A percentile compares a stretch with the other conserved stretches of the same genome.
Conservation (phyloP, 2,113 vertebrate genomes). For the Ammodytes marinus region DNA sequence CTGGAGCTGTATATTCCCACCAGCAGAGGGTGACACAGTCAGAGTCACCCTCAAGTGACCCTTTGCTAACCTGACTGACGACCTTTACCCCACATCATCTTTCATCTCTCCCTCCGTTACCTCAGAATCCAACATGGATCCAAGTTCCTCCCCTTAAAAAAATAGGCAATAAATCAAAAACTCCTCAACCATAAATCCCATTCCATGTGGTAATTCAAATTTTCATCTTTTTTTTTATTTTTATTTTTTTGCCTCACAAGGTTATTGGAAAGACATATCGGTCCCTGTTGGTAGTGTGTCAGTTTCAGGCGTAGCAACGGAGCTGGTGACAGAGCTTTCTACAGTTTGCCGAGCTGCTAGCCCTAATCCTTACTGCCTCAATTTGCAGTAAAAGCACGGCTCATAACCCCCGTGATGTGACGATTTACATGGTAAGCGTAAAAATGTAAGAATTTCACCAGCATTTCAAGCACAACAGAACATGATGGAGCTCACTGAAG, state of each 20-base stretch:
- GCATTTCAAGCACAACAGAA: not conserved
- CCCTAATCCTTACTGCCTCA: conserved; percentile 41
- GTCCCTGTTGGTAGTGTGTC: conserved; percentile 1
- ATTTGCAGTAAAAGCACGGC: not conserved
- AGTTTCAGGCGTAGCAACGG: conserved; percentile 4
- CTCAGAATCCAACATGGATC: not conserved
- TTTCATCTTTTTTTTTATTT: too few species aligned
- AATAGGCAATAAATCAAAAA: not conserved
- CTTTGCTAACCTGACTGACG: not conserved
- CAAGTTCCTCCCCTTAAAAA: not conserved
- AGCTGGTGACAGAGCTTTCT: conserved; percentile 25
- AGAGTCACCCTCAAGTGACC: conserved; percentile 33
- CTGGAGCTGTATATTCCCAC: not conserved
- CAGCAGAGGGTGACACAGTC: conserved; percentile 55
- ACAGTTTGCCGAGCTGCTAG: conserved; percentile 22
- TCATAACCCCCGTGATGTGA: conserved; percentile 3
- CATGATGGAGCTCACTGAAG: not conserved
- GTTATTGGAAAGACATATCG: not conserved
- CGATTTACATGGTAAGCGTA: conserved; percentile 23
- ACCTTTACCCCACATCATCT: conserved; percentile 28
- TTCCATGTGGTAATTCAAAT: not conserved
- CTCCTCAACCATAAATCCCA: not conserved
- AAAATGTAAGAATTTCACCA: not conserved
- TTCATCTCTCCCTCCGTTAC: not conserved
- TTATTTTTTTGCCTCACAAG: not conserved